These are phyloP conservation scores for Coregonus ussuriensis DNA, from an alignment of 2,797 vertebrate species.

Conservation along the genomic window DNA sequence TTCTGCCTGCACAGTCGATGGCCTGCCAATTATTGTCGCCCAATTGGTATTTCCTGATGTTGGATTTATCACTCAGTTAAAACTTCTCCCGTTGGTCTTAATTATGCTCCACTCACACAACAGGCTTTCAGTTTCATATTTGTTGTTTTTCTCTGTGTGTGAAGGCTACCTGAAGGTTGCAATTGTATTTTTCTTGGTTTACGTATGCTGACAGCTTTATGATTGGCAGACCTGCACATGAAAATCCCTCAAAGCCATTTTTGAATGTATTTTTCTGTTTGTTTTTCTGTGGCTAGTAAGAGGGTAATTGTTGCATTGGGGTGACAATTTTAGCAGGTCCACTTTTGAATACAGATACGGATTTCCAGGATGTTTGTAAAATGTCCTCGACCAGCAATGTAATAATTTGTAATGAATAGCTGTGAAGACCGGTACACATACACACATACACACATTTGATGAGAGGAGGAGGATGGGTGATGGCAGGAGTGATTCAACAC, in stretches of 20 bases:
- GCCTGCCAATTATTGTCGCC: constrained; percentile 77
- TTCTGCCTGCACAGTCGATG: constrained; percentile 73
- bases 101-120: not conserved
- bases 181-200: not conserved
- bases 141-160: not conserved
- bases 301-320: not conserved
- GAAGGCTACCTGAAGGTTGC: not conserved
- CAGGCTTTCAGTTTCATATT: not conserved
- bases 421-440: constrained; percentile 6
- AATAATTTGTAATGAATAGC: not conserved
- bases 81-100: constrained; percentile 64
- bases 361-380: not conserved
- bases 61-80: constrained; percentile 69
- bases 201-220: not conserved
- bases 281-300: not conserved
- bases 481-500: constrained; percentile 52
- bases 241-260: not conserved
- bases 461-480: constrained; percentile 1
- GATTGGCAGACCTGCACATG: not conserved
- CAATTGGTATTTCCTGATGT: constrained; percentile 74
- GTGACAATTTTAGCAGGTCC: not conserved
- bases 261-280: not conserved
- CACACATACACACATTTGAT: constrained; percentile 17
- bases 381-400: not conserved
- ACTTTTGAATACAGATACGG: not conserved